Base-by-base conservation (phyloP, 2,888 invertebrate species). In the Plagodis dolabraria region DNA sequence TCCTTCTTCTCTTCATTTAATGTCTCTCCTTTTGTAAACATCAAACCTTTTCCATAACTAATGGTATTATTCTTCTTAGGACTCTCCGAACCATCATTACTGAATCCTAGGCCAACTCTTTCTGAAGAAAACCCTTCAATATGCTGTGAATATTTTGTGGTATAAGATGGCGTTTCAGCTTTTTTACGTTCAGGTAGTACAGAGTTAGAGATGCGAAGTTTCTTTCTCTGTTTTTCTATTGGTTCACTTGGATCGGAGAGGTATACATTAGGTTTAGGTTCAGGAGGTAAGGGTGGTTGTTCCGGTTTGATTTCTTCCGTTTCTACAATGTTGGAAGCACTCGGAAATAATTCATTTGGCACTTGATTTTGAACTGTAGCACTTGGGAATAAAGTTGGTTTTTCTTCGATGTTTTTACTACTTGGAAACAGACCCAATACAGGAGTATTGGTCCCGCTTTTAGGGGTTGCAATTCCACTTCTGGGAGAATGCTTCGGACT, bases 1-100 rank as follows among this genome's bases (percentile, higher is more conserved):
- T 88, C 87, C 53, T 81, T 84, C 44, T 83, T 86, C 2, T 85
- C 86, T 47, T 89, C 89, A 63, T 92, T 90, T 57, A 94, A 71
- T 0, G 86, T 86, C 72, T 94, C 94, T 0, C 93, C 93, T 72
- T 93, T 94, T 0, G 93, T 90, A 63, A 94, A 94, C 65, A 83
- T 79, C 59, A 94, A 76, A 0, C 89, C 90, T 6, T 89, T 91
- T 0, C 92, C 92, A 60, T 92, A 92, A 57, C 71, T 83, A 1
- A 91, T 80, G 0, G 87, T 86, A 43, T 82, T 65, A 4, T 48
- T 44, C n/a, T 22, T 86, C 68, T 92, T 93, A 33, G 86, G 75
- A 71, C 75, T 81, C 8, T 69, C 71, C 2, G 57, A 70, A 6
- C 63, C 81, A 1, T 83, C 83, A 58, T 86, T 81, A 60, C 74